Evolutionary conservation across 2,797 vertebrate species (phyloP).

Genomic region (Channa striata): DNA sequence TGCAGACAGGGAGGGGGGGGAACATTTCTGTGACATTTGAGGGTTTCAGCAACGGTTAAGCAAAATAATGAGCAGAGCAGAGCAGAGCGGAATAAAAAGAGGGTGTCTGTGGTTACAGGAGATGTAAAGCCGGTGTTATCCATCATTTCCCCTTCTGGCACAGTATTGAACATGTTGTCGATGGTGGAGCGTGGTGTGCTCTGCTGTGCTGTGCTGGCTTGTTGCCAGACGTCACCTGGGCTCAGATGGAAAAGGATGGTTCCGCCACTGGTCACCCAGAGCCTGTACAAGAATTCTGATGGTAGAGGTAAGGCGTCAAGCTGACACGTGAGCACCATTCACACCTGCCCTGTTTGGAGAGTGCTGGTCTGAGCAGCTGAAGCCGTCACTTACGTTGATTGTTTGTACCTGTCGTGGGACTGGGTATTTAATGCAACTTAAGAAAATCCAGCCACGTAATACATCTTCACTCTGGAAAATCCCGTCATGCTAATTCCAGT

Average conservation of each 20-base stretch:
- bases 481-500: too few relatives aligned
- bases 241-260: constrained; percentile 20
- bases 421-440: too few relatives aligned
- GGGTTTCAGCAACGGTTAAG: constrained; percentile 14
- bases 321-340: too few relatives aligned
- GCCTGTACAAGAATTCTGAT: too few relatives aligned
- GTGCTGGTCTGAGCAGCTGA: too few relatives aligned
- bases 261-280: constrained; percentile 10
- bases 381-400: too few relatives aligned
- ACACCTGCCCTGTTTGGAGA: too few relatives aligned
- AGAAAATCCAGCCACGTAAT: too few relatives aligned
- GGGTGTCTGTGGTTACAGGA: constrained; percentile 2
- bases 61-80: constrained; percentile 44
- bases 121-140: constrained; percentile 7
- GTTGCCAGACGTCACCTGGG: constrained; percentile 2
- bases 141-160: not conserved
- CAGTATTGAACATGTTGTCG: not conserved
- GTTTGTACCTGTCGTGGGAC: too few relatives aligned
- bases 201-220: not conserved
- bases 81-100: constrained; percentile 27
- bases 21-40: constrained; percentile 69
- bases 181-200: not conserved
- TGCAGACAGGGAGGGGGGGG: constrained; percentile 18
- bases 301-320: not conserved
- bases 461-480: too few relatives aligned